A percentile compares a stretch with the other conserved stretches of the same genome.
Conservation (phyloP, 2,113 vertebrate species). For the Plestiodon gilberti region DNA sequence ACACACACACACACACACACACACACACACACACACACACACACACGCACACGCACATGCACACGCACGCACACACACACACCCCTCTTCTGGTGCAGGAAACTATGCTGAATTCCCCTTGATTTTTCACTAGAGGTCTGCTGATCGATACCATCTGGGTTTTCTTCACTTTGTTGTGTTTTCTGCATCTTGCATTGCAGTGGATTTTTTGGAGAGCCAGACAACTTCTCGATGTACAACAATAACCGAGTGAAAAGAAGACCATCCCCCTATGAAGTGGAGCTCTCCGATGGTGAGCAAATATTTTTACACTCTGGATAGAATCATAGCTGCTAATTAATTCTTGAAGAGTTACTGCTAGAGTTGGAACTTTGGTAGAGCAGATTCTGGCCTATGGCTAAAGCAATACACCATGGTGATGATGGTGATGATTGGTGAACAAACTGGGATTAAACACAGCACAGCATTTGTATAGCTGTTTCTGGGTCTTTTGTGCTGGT, state of each 20-base stretch:
- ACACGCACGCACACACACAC: background rate
- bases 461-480: background rate
- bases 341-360: background rate
- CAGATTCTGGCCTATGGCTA: background rate
- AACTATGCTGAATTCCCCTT: background rate
- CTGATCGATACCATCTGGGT: background rate
- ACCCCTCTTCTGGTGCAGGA: background rate
- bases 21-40: background rate
- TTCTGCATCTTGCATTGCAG: constrained; percentile 57
- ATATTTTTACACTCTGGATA: background rate
- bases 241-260: constrained; percentile 87
- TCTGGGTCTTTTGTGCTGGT: background rate
- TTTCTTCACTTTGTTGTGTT: constrained; percentile 11
- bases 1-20: too few species aligned
- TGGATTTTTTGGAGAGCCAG: constrained; percentile 89
- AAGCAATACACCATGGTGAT: background rate
- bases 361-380: background rate
- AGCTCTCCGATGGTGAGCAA: constrained; percentile 89
- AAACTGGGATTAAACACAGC: background rate
- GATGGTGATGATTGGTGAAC: background rate
- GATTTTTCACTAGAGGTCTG: background rate
- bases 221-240: constrained; percentile 92
- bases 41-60: too few species aligned
- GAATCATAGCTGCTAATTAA: background rate
- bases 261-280: constrained; percentile 93